A percentile compares a stretch with the other conserved stretches of the same genome.
Evolutionary conservation across 2,113 vertebrate genomes (phyloP).

Genomic region (Lepisosteus osseus): DNA sequence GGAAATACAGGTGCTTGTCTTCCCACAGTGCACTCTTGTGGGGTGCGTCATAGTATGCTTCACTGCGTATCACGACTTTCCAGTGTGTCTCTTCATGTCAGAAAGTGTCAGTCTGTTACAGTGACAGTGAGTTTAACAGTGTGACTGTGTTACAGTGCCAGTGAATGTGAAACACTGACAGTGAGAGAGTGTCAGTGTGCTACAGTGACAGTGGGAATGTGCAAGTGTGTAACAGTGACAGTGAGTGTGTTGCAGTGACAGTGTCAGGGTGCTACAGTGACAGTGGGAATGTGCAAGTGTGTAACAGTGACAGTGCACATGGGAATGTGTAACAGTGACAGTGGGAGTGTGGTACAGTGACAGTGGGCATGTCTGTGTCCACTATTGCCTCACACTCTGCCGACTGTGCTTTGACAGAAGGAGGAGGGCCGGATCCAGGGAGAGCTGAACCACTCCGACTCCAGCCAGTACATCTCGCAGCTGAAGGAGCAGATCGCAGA

Average conservation of each 20-base stretch:
- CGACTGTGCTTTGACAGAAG: conserved; percentile 56
- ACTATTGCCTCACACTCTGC: not conserved
- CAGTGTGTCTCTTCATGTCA: not conserved
- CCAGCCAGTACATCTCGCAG: conserved; percentile 86
- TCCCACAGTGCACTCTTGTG: not conserved
- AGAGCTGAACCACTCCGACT: conserved; percentile 89
- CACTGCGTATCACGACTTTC: too few relatives aligned
- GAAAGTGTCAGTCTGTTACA: not conserved
- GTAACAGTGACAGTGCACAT: not conserved
- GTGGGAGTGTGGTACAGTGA: conserved; percentile 13
- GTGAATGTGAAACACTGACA: conserved; percentile 13
- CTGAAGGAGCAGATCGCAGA: conserved; percentile 88
- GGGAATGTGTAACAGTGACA: conserved; percentile 9
- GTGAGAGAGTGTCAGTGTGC: not conserved
- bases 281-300: conserved; percentile 4
- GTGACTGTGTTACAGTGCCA: not conserved
- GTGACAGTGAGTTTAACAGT: not conserved
- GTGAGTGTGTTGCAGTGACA: not conserved
- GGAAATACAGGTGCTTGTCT: conserved; percentile 81
- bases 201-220: not conserved
- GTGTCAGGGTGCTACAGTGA: not conserved
- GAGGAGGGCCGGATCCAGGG: conserved; percentile 89
- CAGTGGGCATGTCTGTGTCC: not conserved
- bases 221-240: not conserved
- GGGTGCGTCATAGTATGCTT: too few relatives aligned